Evolutionary conservation across 2,888 invertebrate species (phyloP), one percentile per base, ranked within the genome.

Genomic region (Oscheius onirici): DNA sequence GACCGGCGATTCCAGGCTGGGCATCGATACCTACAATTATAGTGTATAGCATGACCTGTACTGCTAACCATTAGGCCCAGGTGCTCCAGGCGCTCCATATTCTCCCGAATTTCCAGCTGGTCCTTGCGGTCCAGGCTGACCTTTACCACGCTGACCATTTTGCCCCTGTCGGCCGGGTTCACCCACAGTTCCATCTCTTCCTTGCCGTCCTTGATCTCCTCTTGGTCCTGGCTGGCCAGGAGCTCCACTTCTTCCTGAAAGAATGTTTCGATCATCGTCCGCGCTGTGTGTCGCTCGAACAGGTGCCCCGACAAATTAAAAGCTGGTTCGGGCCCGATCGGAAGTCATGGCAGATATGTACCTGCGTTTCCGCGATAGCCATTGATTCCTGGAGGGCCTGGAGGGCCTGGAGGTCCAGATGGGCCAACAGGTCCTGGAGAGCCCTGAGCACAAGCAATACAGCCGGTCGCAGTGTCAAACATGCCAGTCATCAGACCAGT

Each of bases 381-480:
- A 13, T 26, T 26, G 13, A 41, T n/a, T n/a, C n/a, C n/a, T n/a
- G n/a, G n/a, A n/a, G n/a, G n/a, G 28, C 66, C 66, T 10, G 22
- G n/a, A n/a, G 52, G 66, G 1, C 66, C 66, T 0, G 20, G 22
- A 5, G 66, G 66, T 11, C 66, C 66, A 41, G 34, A 41, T 13
- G 52, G 17, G 1, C 66, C 66, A 20, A 5, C 2, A 1, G 40
- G 34, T 13, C 66, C 66, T 15, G 66, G 66, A 11, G 2, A 28
- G 28, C 66, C 66, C 20, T 66, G 66, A n/a, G 66, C 52, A 24
- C 66, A 66, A 20, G 66, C 10, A 20, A 66, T 51, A 20, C 66
- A 66, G n/a, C 66, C 66, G 20, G 66, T 66, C 6, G 52, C 40
- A 1, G 66, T 66, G 22, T 66, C 66, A 24, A 66, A 66, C 40